These are phyloP conservation scores for Sphaerodactylus townsendi DNA, from an alignment of 2,113 vertebrate species.

Conservation along the genomic window DNA sequence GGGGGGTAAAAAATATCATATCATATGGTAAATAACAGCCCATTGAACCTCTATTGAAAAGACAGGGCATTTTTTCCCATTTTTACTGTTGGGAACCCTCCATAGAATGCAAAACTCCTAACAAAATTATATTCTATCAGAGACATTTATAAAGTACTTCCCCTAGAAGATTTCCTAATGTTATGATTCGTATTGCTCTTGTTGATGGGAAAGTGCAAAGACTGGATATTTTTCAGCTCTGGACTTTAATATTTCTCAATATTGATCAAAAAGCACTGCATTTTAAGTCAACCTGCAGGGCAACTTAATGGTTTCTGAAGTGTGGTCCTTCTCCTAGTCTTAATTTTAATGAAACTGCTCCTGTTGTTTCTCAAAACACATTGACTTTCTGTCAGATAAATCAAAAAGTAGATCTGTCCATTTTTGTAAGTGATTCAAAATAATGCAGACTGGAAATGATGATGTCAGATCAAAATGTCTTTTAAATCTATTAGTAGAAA, in stretches of 20 bases:
- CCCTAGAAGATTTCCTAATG: slow-evolving; percentile 24
- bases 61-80: no score
- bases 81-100: no score
- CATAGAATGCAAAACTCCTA: no score
- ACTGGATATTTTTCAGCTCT: not conserved
- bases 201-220: not conserved
- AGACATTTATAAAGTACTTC: slow-evolving; percentile 31
- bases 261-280: not conserved
- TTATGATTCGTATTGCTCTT: slow-evolving; percentile 18
- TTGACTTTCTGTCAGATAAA: not conserved
- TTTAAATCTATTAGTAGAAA: not conserved
- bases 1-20: no score
- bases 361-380: not conserved
- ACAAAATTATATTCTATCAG: slow-evolving; percentile 1
- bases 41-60: no score
- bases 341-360: not conserved
- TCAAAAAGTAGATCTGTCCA: not conserved
- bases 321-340: not conserved
- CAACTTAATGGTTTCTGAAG: slow-evolving; percentile 38
- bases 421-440: not conserved
- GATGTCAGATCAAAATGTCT: not conserved
- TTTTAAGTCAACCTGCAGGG: not conserved
- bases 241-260: not conserved
- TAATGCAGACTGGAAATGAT: not conserved
- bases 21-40: no score